Evolutionary conservation across 2,888 invertebrate genomes (phyloP).

Genomic region (Dynastes maya): DNA sequence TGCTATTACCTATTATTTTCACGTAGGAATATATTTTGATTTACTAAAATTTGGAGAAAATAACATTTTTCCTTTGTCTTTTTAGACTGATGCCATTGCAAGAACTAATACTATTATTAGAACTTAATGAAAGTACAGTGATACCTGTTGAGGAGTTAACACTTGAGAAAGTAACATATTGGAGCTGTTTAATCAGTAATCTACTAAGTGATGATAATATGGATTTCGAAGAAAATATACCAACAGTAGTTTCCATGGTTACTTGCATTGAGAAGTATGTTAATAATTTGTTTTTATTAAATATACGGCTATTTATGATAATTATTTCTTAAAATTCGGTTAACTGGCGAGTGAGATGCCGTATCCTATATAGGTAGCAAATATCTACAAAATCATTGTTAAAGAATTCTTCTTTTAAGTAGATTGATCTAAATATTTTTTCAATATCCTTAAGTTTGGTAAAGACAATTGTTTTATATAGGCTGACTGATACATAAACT

Average conservation of each 20-base stretch:
- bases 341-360: no score
- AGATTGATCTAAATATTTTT: no score
- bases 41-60: background rate
- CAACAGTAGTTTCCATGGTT: constrained; percentile 4
- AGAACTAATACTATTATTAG: constrained; percentile 70
- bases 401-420: no score
- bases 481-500: no score
- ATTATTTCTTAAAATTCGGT: no score
- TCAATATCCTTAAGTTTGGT: no score
- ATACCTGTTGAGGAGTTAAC: constrained; percentile 72
- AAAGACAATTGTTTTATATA: no score
- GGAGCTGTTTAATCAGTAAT: constrained; percentile 76
- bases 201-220: constrained; percentile 64
- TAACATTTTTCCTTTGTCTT: constrained; percentile 33
- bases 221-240: constrained; percentile 68
- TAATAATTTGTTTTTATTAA: constrained; percentile 59
- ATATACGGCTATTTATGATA: no score
- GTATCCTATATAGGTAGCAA: no score
- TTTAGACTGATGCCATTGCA: constrained; percentile 61
- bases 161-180: constrained; percentile 76
- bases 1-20: constrained; percentile 74
- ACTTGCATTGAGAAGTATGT: constrained; percentile 24
- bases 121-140: constrained; percentile 69
- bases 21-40: constrained; percentile 67
- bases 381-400: no score